phyloP scores from a whole-genome alignment of 2,888 invertebrate genomes.

The Bunonema sp. region DNA sequence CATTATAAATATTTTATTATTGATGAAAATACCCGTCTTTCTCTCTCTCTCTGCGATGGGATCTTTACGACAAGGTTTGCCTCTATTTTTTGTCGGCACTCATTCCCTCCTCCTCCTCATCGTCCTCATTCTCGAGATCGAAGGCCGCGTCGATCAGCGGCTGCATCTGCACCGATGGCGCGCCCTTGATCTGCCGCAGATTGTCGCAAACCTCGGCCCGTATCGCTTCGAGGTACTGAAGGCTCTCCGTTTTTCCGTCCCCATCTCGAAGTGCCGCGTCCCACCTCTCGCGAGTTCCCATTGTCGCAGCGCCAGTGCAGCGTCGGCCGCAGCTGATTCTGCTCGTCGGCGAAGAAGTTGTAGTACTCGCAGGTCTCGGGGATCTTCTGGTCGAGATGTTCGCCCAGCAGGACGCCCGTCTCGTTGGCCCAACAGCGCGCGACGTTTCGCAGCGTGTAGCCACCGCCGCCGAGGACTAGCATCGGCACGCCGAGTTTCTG shows the following conservation, averaged over 20 bases:
- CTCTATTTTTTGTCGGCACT: too few species aligned
- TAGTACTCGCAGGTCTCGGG: slow-evolving; percentile 53
- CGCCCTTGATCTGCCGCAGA: slow-evolving; percentile 75
- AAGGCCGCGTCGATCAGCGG: slow-evolving; percentile 17
- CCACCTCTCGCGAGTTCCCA: slow-evolving; percentile 68
- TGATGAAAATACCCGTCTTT: too few species aligned
- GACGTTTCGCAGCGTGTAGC: slow-evolving; percentile 91
- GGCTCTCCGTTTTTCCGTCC: neutral
- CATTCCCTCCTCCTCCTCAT: slow-evolving; percentile 3
- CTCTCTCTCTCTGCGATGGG: too few species aligned
- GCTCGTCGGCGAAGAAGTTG: neutral
- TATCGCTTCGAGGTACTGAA: slow-evolving; percentile 73
- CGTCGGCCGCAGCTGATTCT: slow-evolving; percentile 64
- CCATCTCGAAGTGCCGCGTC: neutral
- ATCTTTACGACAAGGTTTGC: too few species aligned
- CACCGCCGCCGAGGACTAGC: slow-evolving; percentile 67
- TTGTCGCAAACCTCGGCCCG: slow-evolving; percentile 74
- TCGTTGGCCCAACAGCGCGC: slow-evolving; percentile 98
- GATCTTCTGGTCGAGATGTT: slow-evolving; percentile 78
- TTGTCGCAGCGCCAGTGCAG: slow-evolving; percentile 70
- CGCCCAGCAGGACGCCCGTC: slow-evolving; percentile 79
- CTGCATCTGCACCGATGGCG: slow-evolving; percentile 78
- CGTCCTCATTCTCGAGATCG: slow-evolving; percentile 7
- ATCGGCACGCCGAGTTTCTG: slow-evolving; percentile 76
- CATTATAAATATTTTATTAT: too few species aligned